Conservation (phyloP, 2,888 invertebrate genomes). For the Abrostola tripartita region DNA sequence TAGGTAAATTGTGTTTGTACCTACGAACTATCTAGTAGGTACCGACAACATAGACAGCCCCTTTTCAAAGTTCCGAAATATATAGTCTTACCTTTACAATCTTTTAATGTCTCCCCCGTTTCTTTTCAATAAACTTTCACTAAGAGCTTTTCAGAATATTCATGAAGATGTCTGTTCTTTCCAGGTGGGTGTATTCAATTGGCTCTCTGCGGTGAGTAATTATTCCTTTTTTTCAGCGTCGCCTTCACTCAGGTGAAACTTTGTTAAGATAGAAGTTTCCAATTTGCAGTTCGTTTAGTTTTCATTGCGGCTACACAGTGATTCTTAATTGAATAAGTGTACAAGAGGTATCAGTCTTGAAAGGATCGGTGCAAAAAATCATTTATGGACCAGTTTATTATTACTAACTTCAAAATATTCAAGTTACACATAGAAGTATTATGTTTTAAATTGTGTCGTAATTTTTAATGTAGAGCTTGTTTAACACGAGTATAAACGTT, state of each 20-base stretch:
- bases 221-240: slow-evolving; percentile 60
- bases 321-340: slow-evolving; percentile 55
- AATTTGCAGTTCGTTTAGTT: slow-evolving; percentile 61
- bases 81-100: slow-evolving; percentile 48
- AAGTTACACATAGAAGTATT: neutral
- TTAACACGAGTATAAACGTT: neutral
- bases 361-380: neutral
- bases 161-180: slow-evolving; percentile 84
- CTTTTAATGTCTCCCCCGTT: slow-evolving; percentile 61
- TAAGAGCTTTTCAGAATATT: slow-evolving; percentile 86
- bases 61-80: slow-evolving; percentile 11
- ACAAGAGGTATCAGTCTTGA: neutral
- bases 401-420: no score
- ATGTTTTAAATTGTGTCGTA: neutral
- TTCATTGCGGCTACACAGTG: slow-evolving; percentile 54
- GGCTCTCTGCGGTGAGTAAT: slow-evolving; percentile 70
- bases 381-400: no score
- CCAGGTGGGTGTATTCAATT: slow-evolving; percentile 83
- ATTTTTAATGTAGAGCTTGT: neutral
- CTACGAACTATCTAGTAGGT: neutral
- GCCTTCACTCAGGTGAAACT: slow-evolving; percentile 64
- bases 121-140: slow-evolving; percentile 83
- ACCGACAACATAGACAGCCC: neutral
- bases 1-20: no score
- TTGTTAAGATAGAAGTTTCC: slow-evolving; percentile 68